A percentile compares a stretch with the other conserved stretches of the same genome.
phyloP scores from a whole-genome alignment of 2,888 invertebrate genomes.

The Sminthurinus aureus region DNA sequence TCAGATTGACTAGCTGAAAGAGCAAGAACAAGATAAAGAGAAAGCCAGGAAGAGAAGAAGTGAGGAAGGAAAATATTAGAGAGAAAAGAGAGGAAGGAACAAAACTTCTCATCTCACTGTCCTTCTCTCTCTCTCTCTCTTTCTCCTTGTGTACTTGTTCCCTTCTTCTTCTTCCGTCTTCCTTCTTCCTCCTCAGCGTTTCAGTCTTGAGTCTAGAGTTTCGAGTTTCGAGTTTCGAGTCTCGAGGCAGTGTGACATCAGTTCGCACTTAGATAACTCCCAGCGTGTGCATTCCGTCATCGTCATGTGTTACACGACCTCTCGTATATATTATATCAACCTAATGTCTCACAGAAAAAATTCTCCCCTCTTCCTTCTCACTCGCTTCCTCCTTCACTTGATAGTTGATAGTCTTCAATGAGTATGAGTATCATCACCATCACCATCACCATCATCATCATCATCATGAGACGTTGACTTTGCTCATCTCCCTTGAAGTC shows the following conservation, averaged over 20 bases:
- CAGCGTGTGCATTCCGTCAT: constrained; percentile 41
- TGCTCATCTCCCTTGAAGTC: too few relatives aligned
- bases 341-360: neutral
- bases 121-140: neutral
- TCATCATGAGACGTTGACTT: neutral
- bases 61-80: neutral
- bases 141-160: neutral
- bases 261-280: constrained; percentile 40
- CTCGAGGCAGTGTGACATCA: constrained; percentile 37
- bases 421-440: neutral
- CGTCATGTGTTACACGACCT: constrained; percentile 30
- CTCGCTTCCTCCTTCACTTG: constrained; percentile 5
- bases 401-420: neutral
- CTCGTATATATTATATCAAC: neutral
- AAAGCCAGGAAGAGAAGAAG: neutral
- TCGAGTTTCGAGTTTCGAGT: neutral
- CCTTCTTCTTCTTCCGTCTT: too few relatives aligned
- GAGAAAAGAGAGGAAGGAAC: neutral
- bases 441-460: neutral
- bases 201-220: too few relatives aligned
- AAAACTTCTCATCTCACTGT: too few relatives aligned
- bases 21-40: constrained; percentile 4
- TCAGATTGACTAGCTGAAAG: constrained; percentile 26
- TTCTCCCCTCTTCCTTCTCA: neutral
- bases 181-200: too few relatives aligned